phyloP scores from a whole-genome alignment of 2,113 vertebrate species.

The Dipodomys merriami region DNA sequence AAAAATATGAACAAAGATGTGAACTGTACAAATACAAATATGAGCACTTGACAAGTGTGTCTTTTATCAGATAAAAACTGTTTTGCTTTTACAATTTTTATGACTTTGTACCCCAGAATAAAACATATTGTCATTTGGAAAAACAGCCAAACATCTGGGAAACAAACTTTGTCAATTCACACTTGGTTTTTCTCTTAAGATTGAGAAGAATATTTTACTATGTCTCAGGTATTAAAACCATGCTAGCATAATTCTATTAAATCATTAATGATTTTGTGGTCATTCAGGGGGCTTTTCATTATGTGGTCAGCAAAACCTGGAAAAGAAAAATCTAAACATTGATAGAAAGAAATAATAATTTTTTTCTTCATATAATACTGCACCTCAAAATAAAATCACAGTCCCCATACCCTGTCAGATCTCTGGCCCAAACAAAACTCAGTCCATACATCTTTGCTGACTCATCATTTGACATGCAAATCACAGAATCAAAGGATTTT shows the following conservation, averaged over 20 bases:
- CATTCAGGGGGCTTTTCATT: slow-evolving; percentile 49
- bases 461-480: slow-evolving; percentile 84
- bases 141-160: background rate
- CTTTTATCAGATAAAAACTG: background rate
- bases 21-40: background rate
- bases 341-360: slow-evolving; percentile 76
- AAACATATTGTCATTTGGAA: slow-evolving; percentile 14
- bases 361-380: slow-evolving; percentile 81
- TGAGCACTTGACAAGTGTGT: background rate
- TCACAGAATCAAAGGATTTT: slow-evolving; percentile 84
- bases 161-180: background rate
- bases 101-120: slow-evolving; percentile 16
- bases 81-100: background rate
- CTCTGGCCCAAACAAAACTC: slow-evolving; percentile 88
- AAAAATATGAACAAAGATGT: slow-evolving; percentile 24
- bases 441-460: slow-evolving; percentile 87
- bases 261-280: slow-evolving; percentile 44
- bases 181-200: slow-evolving; percentile 30
- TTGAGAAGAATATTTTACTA: slow-evolving; percentile 1
- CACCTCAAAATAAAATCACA: slow-evolving; percentile 95
- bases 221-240: background rate
- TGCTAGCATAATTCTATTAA: slow-evolving; percentile 32
- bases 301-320: slow-evolving; percentile 78
- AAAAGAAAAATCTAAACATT: slow-evolving; percentile 73
- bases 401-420: slow-evolving; percentile 91